Percentiles rank a stretch among this genome's conserved stretches.
Evolutionary conservation across 1,140 invertebrate species (phyloP).

Genomic region (Agrypnia vestita): DNA sequence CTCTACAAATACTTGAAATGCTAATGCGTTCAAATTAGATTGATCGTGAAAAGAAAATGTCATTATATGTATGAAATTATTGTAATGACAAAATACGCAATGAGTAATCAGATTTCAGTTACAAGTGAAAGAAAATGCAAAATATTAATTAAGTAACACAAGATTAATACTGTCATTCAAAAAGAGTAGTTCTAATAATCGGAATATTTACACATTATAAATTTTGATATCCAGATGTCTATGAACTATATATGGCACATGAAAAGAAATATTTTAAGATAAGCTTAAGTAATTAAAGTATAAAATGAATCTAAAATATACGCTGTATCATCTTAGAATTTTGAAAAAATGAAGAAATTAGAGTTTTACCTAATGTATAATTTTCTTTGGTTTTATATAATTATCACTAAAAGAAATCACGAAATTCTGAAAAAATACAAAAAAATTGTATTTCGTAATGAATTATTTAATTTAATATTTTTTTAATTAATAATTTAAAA

Average conservation of each 20-base stretch:
- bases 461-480: slow-evolving; percentile 29
- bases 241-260: slow-evolving; percentile 54
- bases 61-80: background rate
- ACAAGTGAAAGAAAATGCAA: background rate
- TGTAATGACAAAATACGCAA: background rate
- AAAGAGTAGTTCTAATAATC: background rate
- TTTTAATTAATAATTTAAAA: slow-evolving; percentile 42
- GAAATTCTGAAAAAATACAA: slow-evolving; percentile 46
- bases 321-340: slow-evolving; percentile 48
- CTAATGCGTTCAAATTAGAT: slow-evolving; percentile 33
- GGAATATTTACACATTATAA: slow-evolving; percentile 8
- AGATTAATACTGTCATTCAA: slow-evolving; percentile 22
- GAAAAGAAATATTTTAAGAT: slow-evolving; percentile 19
- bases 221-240: slow-evolving; percentile 38
- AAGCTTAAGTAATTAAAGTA: slow-evolving; percentile 25
- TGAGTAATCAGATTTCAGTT: background rate
- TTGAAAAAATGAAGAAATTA: slow-evolving; percentile 52
- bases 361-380: slow-evolving; percentile 56
- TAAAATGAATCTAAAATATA: slow-evolving; percentile 34
- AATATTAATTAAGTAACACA: slow-evolving; percentile 1
- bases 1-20: slow-evolving; percentile 31
- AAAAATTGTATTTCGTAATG: slow-evolving; percentile 8
- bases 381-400: slow-evolving; percentile 59
- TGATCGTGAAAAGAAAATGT: background rate
- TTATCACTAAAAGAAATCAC: slow-evolving; percentile 61